phyloP scores from a whole-genome alignment of 2,888 invertebrate genomes.

The Scrobipalpa atriplicella region DNA sequence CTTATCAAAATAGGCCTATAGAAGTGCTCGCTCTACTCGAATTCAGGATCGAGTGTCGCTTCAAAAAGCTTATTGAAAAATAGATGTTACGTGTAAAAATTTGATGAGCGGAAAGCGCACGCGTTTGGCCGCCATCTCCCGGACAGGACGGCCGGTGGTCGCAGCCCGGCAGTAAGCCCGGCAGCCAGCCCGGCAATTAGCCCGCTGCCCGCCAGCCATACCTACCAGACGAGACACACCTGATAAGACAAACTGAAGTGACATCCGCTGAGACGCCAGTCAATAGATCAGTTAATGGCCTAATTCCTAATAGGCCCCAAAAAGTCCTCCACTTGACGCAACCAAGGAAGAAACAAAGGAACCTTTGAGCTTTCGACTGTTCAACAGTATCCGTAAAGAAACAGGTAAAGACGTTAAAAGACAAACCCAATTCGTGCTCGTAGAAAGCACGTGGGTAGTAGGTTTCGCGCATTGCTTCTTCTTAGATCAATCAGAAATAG shows the following conservation, averaged over 20 bases:
- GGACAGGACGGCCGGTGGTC: constrained; percentile 18
- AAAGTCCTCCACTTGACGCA: not conserved
- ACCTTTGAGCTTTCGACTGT: not conserved
- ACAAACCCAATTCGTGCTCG: constrained; percentile 23
- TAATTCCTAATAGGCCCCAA: not conserved
- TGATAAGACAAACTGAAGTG: not conserved
- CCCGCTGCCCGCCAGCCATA: not conserved
- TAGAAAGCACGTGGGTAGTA: constrained; percentile 23
- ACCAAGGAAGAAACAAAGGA: not conserved
- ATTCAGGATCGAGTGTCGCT: constrained; percentile 49
- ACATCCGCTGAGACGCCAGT: constrained; percentile 13
- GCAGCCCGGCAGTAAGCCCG: constrained; percentile 4
- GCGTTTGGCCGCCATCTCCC: constrained; percentile 32
- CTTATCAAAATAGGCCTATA: constrained; percentile 61
- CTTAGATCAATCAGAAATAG: constrained; percentile 36
- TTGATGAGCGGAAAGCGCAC: constrained; percentile 43
- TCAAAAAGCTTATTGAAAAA: constrained; percentile 45
- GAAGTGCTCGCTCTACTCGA: constrained; percentile 45
- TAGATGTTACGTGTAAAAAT: constrained; percentile 40
- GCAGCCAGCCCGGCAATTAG: not conserved
- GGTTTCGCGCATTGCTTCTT: constrained; percentile 35
- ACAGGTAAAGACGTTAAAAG: constrained; percentile 13
- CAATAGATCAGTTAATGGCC: constrained; percentile 20
- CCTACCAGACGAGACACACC: not conserved
- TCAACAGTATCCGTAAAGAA: not conserved